Base-by-base conservation (phyloP, 2,888 invertebrate species). In the Dynastes maya region DNA sequence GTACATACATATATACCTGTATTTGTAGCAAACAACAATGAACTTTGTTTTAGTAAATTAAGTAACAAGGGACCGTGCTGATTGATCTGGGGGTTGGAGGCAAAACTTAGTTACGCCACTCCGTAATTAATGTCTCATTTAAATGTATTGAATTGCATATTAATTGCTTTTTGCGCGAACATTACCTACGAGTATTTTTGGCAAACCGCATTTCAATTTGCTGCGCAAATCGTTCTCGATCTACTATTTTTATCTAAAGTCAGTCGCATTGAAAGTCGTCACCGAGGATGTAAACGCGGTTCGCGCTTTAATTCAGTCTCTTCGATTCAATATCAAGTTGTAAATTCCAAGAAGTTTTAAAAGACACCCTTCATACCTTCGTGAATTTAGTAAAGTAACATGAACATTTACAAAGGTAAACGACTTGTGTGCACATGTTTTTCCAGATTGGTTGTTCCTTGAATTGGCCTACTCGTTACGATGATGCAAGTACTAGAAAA, bases 161-260 rank as follows among this genome's bases (percentile, higher is more conserved):
- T 22, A 22, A 55, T 55, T 22, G 6, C 55, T 22, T 22, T 8
- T 55, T n/a, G n/a, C 22, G 22, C 16, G 55, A 55, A 55, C 55
- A 22, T 22, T 22, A 16, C 16, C 16, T 8, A 22, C n/a, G 16
- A 5, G 55, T 55, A 55, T 55, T 55, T 55, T 55, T 22, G 22
- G 55, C 55, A 22, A 55, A 55, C 55, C 55, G 55, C 27, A 8
- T 22, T 55, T 55, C 55, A n/a, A 22, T 22, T 55, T 16, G 49
- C 70, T 51, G 51, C 70, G 51, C 70, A 70, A 49, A 16, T 64
- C 64, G 64, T 64, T 64, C 6, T n/a, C 6, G 16, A 64, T 64
- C 16, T 16, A 37, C 64, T 64, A 64, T 64, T 64, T 64, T 64
- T 64, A 64, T 64, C 64, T 37, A 3, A 32, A 64, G 37, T 64